Evolutionary conservation across 2,888 invertebrate genomes (phyloP), one percentile per base, ranked within the genome.

Genomic region (Drosophila hawaiiensis): DNA sequence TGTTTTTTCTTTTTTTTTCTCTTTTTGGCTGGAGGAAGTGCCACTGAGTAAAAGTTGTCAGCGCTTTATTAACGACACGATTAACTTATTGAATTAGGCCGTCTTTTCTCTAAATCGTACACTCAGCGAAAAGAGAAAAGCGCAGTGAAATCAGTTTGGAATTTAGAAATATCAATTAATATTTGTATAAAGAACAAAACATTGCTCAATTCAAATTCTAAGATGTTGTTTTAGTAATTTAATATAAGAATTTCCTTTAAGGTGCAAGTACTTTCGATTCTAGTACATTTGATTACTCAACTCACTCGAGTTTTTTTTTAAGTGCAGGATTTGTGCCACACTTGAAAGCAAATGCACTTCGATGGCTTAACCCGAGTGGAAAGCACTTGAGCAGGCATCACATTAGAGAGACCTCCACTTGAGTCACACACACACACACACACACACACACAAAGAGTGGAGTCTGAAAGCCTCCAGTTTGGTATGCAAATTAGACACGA

Each of bases 401-500:
- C 39, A 56, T 56, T 56, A 56, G 39, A 41, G 56, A 29, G 39
- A 58, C 60, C 68, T 53, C 19, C 73, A 35, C 56, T 47, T 43
- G 49, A 68, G 56, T 39, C 58, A 43, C 35, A 43, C 50, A 29
- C 43, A 54, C 33, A 41, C 39, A 35, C 39, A 14, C 59, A 39
- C 52, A n/a, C 33, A 53, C 52, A 35, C 22, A 29, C 29, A 29
- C 28, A 28, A 0, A 29, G 1, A 43, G 33, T 50, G 16, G 12
- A 50, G 55, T 43, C 25, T 73, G 65, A 80, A 73, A 70, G 75
- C 72, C 50, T 50, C 5, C 78, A 71, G 73, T 89, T 78, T 77
- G 89, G 90, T 87, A 87, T 87, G 87, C 80, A 87, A 87, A 87
- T 87, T 85, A 85, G 89, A 75, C 80, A 73, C 67, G 56, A 74